Evolutionary conservation across 2,797 vertebrate species (phyloP).

Genomic region (Prunella strophiata): DNA sequence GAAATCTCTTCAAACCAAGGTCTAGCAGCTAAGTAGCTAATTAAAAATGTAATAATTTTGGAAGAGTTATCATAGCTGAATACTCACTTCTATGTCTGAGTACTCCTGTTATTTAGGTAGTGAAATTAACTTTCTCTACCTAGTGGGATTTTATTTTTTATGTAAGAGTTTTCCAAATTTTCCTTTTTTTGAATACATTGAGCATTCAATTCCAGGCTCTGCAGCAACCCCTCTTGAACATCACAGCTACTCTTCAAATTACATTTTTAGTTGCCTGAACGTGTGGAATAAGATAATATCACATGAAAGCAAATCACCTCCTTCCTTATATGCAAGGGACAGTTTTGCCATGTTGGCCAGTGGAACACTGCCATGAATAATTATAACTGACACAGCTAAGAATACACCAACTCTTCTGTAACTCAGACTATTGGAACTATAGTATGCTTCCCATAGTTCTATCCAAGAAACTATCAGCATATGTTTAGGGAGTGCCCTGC

Average conservation of each 20-base stretch:
- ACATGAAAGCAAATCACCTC: neutral
- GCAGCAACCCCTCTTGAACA: neutral
- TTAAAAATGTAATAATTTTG: neutral
- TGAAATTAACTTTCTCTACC: neutral
- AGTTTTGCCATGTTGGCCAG: neutral
- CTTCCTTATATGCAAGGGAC: neutral
- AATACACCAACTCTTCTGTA: neutral
- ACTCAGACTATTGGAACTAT: neutral
- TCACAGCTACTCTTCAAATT: neutral
- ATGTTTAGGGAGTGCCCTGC: slow-evolving; percentile 10
- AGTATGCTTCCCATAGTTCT: neutral
- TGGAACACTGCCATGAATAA: neutral
- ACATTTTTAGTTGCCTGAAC: neutral
- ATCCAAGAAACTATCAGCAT: slow-evolving; percentile 9
- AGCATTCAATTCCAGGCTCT: neutral
- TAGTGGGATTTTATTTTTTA: neutral
- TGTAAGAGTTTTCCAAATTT: neutral
- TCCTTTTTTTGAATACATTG: neutral
- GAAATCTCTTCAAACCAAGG: neutral
- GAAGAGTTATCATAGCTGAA: neutral
- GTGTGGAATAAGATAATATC: neutral
- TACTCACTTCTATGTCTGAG: neutral
- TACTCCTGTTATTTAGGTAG: neutral
- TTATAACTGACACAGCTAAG: neutral
- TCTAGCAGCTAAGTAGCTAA: neutral